These are phyloP conservation scores for Cheilosia scutellata DNA, from an alignment of 2,888 invertebrate species.

Conservation along the genomic window DNA sequence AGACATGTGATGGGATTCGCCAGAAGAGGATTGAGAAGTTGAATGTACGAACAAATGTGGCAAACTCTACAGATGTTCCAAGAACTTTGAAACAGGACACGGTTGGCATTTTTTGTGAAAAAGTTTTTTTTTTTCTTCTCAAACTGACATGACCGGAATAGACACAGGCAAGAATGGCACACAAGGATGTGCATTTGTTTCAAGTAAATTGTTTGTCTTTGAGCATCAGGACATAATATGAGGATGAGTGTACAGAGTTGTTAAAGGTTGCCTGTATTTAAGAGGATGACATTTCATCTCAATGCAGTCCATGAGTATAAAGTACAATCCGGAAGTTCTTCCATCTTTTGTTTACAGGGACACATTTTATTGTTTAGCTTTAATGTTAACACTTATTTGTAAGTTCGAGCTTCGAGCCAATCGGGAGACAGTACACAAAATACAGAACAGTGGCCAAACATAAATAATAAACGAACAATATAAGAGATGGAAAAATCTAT, in stretches of 20 bases:
- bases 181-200: conserved; percentile 29
- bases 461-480: no score
- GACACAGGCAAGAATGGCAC: conserved; percentile 1
- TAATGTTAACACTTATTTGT: no score
- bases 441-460: no score
- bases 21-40: conserved; percentile 55
- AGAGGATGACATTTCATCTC: no score
- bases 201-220: conserved; percentile 39
- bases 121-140: neutral
- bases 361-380: no score
- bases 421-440: no score
- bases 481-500: no score
- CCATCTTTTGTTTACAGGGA: no score
- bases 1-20: neutral
- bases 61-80: conserved; percentile 52
- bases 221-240: neutral
- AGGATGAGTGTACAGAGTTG: neutral
- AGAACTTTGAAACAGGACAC: conserved; percentile 47
- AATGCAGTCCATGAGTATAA: no score
- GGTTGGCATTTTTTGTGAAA: conserved; percentile 31
- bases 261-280: no score
- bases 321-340: no score
- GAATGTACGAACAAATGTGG: conserved; percentile 60
- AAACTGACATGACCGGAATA: neutral
- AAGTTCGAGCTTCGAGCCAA: no score